Percentiles rank a stretch among this genome's conserved stretches.
phyloP scores from a whole-genome alignment of 2,113 vertebrate genomes.

The Centrocercus urophasianus region DNA sequence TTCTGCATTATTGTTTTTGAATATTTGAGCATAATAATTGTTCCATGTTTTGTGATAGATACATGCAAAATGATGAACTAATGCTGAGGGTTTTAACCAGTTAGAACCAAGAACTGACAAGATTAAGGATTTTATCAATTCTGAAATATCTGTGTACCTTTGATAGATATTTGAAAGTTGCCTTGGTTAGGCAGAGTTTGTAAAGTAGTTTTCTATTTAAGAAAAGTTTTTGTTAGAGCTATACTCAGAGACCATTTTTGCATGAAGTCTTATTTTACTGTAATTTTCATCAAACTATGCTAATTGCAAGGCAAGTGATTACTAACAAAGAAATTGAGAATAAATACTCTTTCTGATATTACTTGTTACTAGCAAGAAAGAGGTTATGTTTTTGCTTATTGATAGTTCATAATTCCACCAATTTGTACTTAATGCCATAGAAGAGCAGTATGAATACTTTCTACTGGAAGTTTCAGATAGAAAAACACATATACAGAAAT shows the following conservation, averaged over 20 bases:
- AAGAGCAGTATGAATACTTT: not conserved
- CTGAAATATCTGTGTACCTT: not conserved
- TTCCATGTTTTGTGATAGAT: not conserved
- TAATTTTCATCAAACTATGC: not conserved
- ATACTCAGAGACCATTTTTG: not conserved
- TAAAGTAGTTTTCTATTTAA: not conserved
- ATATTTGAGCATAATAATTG: not conserved
- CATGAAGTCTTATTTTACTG: not conserved
- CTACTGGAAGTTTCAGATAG: not conserved
- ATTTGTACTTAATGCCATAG: not conserved
- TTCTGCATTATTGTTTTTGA: not conserved
- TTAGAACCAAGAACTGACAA: not conserved
- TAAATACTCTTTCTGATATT: not conserved
- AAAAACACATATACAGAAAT: not conserved
- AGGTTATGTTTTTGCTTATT: not conserved
- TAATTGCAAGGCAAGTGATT: not conserved
- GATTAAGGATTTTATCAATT: not conserved
- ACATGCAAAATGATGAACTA: not conserved
- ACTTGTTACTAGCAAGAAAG: not conserved
- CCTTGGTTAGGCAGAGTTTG: not conserved
- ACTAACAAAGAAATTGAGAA: not conserved
- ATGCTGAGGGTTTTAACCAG: not conserved
- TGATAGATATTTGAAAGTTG: not conserved
- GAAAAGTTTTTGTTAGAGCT: not conserved
- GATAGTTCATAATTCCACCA: rapidly evolving